Evolutionary conservation across 2,113 vertebrate species (phyloP), one percentile per base, ranked within the genome.

Genomic region (Pongo abelii): DNA sequence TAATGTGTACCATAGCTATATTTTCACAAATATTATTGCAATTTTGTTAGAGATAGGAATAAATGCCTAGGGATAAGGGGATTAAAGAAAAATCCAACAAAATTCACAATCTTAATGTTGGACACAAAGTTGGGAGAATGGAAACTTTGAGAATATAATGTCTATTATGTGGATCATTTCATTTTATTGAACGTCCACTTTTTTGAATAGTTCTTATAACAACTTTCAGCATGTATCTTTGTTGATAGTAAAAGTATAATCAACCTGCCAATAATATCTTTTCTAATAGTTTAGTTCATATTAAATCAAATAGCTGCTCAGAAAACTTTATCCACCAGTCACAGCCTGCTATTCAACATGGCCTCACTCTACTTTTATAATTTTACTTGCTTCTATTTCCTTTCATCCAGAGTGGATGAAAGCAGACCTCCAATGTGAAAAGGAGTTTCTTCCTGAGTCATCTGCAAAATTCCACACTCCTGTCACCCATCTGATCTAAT

Each of bases 381-480:
- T 74, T 79, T 50, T 87, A 67, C 64, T 92, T 91, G 52, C 50
- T 50, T 86, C 35, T 90, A 14, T 93, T 84, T 27, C 77, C 43
- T 69, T 75, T 70, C 27, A n/a, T 35, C 52, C 27, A 75, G 88
- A 40, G 46, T 48, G 59, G 72, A 88, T 38, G 83, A 83, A 88
- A 78, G 52, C 4, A 87, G 32, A 61, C 48, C 27, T 32, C 38
- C 75, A 12, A 52, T 59, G 61, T 67, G 20, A 94, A 14, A 90
- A 79, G 67, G 14, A 46, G 1, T 74, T 84, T 84, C 96, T n/a
- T 80, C 22, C 20, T 48, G 74, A 67, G 52, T 50, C 38, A 57
- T 74, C 67, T 87, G 61, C 81, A 88, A 91, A 97, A 64, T 78
- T 90, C 55, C 74, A 94, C 84, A 84, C 14, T 95, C 70, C 52